These are phyloP conservation scores for Pangasius krempfi DNA, from an alignment of 2,797 vertebrate species.

Conservation along the genomic window DNA sequence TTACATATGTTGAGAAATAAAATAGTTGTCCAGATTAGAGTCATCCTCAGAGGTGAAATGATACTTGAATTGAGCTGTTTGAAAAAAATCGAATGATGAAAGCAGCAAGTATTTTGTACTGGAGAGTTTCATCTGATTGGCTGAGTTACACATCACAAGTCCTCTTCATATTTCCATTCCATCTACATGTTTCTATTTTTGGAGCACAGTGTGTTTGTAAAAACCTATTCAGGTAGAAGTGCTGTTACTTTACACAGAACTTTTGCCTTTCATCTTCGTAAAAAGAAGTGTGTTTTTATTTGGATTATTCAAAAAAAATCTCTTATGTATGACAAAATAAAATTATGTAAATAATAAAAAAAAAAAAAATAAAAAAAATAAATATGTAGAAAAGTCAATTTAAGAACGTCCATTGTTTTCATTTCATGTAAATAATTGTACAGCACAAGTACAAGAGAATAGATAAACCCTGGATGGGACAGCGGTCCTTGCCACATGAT, in stretches of 20 bases:
- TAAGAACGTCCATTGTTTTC: not conserved
- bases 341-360: too few species aligned
- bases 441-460: not conserved
- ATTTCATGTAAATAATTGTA: not conserved
- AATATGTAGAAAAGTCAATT: not conserved
- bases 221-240: not conserved
- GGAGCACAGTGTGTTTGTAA: not conserved
- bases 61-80: not conserved
- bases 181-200: not conserved
- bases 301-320: not conserved
- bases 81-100: not conserved
- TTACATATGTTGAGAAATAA: not conserved
- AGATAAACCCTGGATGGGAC: not conserved
- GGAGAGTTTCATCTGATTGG: not conserved
- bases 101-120: not conserved
- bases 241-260: not conserved
- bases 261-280: not conserved
- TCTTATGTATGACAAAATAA: not conserved
- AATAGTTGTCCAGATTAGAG: not conserved
- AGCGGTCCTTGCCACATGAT: not conserved
- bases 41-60: not conserved
- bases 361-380: not conserved
- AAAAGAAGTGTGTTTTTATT: not conserved
- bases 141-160: not conserved
- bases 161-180: not conserved